A percentile compares a stretch with the other conserved stretches of the same genome.
phyloP scores from a whole-genome alignment of 2,113 vertebrate genomes.

The Rhinopomastus cyanomelas region DNA sequence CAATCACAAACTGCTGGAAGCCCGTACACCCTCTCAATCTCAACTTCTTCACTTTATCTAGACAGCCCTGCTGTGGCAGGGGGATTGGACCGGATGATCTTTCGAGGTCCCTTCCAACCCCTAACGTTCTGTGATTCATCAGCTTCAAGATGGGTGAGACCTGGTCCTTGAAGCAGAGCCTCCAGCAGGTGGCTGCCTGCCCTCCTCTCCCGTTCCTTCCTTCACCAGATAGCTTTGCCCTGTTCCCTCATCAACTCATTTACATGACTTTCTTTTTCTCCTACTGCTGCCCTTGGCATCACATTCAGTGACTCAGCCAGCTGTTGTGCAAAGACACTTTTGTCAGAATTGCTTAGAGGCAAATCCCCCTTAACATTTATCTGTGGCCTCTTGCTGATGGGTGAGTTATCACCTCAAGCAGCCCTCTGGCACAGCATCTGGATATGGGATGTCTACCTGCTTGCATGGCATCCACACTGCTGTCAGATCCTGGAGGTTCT shows the following conservation, averaged over 20 bases:
- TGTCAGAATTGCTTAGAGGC: slow-evolving; percentile 48
- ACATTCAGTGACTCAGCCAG: slow-evolving; percentile 28
- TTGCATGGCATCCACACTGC: slow-evolving; percentile 4
- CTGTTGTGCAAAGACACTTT: slow-evolving; percentile 38
- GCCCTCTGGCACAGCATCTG: slow-evolving; percentile 33
- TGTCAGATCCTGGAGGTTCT: slow-evolving; percentile 20
- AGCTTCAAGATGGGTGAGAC: too few species aligned
- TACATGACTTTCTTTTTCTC: slow-evolving; percentile 18
- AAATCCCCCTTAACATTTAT: slow-evolving; percentile 56
- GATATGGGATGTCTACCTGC: not conserved
- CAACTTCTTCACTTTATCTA: too few species aligned
- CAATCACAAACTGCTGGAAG: not conserved
- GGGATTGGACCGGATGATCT: too few species aligned
- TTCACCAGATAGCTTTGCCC: slow-evolving; percentile 31
- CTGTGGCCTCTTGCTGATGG: slow-evolving; percentile 41
- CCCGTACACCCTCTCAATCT: not conserved
- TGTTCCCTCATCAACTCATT: slow-evolving; percentile 52
- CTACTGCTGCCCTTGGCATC: slow-evolving; percentile 44
- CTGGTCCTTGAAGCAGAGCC: not conserved
- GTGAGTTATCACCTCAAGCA: slow-evolving; percentile 59
- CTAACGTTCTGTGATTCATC: too few species aligned
- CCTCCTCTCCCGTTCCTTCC: slow-evolving; percentile 11
- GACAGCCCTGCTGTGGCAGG: too few species aligned
- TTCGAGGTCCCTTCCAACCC: too few species aligned
- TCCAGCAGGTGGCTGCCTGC: slow-evolving; percentile 24